Percentiles rank a stretch among this genome's conserved stretches.
Evolutionary conservation across 2,888 invertebrate genomes (phyloP).

Genomic region (Agrenia bidenticulata): DNA sequence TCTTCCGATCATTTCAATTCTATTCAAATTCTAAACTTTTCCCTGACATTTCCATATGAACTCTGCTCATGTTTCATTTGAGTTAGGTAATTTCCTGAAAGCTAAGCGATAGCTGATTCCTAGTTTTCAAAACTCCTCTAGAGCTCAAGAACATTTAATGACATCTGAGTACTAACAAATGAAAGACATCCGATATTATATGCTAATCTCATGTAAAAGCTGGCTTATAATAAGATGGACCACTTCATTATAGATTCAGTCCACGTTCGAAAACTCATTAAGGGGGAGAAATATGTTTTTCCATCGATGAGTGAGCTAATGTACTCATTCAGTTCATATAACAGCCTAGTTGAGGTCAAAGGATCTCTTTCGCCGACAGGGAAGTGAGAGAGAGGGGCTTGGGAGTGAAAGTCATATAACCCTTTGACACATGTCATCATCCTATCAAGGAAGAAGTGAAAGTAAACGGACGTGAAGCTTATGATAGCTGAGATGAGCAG

Average conservation of each 20-base stretch:
- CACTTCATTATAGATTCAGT: constrained; percentile 7
- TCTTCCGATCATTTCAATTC: too few relatives aligned
- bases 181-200: constrained; percentile 17
- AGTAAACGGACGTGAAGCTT: constrained; percentile 38
- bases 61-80: too few relatives aligned
- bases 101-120: too few relatives aligned
- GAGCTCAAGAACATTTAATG: too few relatives aligned
- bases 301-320: background rate
- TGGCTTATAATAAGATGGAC: background rate
- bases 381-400: background rate
- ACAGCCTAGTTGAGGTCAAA: background rate
- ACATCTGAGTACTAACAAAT: background rate
- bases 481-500: constrained; percentile 10
- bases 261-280: constrained; percentile 17
- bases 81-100: too few relatives aligned
- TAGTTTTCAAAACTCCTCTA: too few relatives aligned
- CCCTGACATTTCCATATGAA: too few relatives aligned
- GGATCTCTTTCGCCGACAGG: background rate
- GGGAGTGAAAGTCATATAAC: constrained; percentile 23
- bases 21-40: too few relatives aligned
- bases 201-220: background rate
- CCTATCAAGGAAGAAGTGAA: constrained; percentile 42
- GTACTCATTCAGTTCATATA: background rate
- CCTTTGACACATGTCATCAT: constrained; percentile 52
- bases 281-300: background rate